A percentile compares a stretch with the other conserved stretches of the same genome.
phyloP scores from a whole-genome alignment of 2,888 invertebrate genomes.

The Tipula helvola region DNA sequence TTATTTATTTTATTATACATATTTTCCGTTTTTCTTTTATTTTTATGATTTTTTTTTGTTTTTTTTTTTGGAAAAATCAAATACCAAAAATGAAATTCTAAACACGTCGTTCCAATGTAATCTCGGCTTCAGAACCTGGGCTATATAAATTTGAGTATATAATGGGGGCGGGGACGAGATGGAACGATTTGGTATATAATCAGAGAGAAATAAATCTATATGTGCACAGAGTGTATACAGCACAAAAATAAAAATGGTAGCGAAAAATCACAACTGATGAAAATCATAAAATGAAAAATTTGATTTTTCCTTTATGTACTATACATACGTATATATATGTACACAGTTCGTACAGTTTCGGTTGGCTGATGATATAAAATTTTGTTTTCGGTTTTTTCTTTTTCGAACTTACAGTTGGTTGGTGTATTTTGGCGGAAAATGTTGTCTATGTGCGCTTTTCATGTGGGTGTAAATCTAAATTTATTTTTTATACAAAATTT shows the following conservation, averaged over 20 bases:
- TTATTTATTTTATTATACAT: background rate
- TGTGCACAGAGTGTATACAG: background rate
- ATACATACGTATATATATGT: background rate
- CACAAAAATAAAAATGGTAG: background rate
- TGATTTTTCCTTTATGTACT: background rate
- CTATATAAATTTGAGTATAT: background rate
- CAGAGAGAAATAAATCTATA: background rate
- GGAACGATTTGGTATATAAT: background rate
- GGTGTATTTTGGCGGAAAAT: background rate
- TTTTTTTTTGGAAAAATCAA: constrained; percentile 5
- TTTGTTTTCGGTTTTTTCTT: background rate
- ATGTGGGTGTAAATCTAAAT: background rate
- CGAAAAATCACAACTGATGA: background rate
- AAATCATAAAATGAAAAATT: constrained; percentile 4
- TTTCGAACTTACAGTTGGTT: background rate
- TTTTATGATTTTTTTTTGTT: background rate
- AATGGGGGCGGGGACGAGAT: background rate
- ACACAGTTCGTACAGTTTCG: background rate
- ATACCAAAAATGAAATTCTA: constrained; percentile 6
- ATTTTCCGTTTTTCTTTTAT: background rate
- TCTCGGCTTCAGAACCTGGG: constrained; percentile 6
- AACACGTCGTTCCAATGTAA: constrained; percentile 7
- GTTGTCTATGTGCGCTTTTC: background rate
- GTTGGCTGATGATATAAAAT: background rate
- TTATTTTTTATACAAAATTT: background rate